Evolutionary conservation across 1,140 invertebrate genomes (phyloP), one percentile per base, ranked within the genome.

Genomic region (Solenopsis fugax): DNA sequence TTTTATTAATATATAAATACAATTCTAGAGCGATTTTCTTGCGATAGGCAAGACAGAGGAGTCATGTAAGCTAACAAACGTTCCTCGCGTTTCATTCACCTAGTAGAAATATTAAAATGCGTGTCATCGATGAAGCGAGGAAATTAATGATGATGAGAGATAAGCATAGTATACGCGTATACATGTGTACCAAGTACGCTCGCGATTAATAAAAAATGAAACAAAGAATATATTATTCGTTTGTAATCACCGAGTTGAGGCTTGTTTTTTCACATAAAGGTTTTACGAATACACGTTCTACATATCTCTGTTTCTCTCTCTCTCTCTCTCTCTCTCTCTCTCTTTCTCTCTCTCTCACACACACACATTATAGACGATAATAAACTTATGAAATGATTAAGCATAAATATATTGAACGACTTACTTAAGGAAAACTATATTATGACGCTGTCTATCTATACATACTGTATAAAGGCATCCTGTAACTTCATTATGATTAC

Each of bases 391-490:
- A 72, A 89, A 92, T 89, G 89, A 93, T 92, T 93, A 93, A 93
- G 90, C 89, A 90, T 93, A 94, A 90, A 93, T 93, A 93, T 89
- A 89, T 91, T 89, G 91, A 84, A 91, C 89, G 86, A 93, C 73
- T 81, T 93, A 94, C 86, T 93, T 94, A 94, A 93, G 88, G 90
- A 92, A 86, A 92, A 93, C 90, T 92, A 93, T 92, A 93, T 93
- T 94, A 93, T 87, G 91, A 92, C 92, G 91, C 91, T 94, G 92
- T 94, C 92, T 94, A 94, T 92, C 92, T 95, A 95, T 95, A 95
- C 92, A 95, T 95, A 94, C 86, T 95, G 95, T 95, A 95, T 94
- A 95, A 95, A 95, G 93, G 87, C 94, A 94, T 94, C 92, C 89
- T 93, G 94, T 94, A 94, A 93, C 92, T 95, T 95, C 93, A 94